phyloP scores from a whole-genome alignment of 2,797 vertebrate genomes.

The Perodicticus potto region DNA sequence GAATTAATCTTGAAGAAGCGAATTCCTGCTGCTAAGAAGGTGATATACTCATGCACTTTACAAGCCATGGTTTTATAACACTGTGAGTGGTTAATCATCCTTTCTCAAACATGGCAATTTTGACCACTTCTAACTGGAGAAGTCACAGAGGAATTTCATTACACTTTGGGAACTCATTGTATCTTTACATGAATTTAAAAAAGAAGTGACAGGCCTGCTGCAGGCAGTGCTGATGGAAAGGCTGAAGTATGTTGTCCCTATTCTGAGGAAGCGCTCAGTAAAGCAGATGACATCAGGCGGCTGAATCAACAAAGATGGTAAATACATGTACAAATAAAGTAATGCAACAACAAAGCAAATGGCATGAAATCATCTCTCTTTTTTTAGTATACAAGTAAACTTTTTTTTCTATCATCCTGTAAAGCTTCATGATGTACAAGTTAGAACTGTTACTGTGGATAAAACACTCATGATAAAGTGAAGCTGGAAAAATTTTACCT shows the following conservation, averaged over 20 bases:
- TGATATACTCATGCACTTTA: neutral
- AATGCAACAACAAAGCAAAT: neutral
- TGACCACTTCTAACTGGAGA: neutral
- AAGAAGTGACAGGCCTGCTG: neutral
- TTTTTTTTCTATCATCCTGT: neutral
- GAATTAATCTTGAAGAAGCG: neutral
- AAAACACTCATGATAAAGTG: neutral
- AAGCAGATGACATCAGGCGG: too few relatives aligned
- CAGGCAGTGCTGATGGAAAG: neutral
- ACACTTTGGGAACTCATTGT: neutral
- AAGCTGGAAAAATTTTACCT: neutral
- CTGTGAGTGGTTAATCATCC: neutral
- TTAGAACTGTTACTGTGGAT: neutral
- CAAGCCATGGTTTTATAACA: neutral
- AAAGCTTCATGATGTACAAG: neutral
- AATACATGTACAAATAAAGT: neutral
- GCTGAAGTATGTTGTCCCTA: neutral
- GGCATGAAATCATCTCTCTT: neutral
- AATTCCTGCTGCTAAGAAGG: neutral
- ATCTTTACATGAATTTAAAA: neutral
- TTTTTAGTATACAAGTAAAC: neutral
- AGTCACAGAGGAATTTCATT: neutral
- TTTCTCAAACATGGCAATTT: neutral
- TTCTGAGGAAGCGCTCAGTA: neutral
- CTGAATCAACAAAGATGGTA: neutral